A percentile compares a stretch with the other conserved stretches of the same genome.
phyloP scores from a whole-genome alignment of 2,113 vertebrate species.

The Cettia cetti region DNA sequence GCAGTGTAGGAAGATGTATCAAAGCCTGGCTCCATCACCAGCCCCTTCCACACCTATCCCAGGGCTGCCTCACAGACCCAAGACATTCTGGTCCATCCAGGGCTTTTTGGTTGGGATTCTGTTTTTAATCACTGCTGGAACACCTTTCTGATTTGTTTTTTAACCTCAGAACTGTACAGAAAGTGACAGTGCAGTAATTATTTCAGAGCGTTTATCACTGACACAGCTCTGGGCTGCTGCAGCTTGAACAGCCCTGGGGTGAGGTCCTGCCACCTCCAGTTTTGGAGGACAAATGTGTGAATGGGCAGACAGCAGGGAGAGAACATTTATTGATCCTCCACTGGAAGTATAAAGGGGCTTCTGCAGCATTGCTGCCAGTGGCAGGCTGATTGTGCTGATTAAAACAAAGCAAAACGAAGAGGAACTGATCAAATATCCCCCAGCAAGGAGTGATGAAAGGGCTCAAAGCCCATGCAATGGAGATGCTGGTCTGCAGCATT shows the following conservation, averaged over 20 bases:
- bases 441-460: neutral
- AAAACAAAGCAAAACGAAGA: neutral
- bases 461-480: neutral
- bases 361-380: neutral
- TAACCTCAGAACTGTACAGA: neutral
- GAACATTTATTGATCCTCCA: neutral
- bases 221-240: neutral
- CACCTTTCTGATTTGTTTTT: neutral
- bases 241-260: neutral
- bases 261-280: slow-evolving; percentile 12
- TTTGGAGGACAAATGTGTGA: neutral
- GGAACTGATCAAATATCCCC: slow-evolving; percentile 4
- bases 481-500: neutral
- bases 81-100: neutral
- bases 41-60: neutral
- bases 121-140: neutral
- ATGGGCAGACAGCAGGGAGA: neutral
- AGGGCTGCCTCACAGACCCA: neutral
- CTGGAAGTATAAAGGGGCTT: neutral
- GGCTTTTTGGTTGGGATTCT: neutral
- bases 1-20: neutral
- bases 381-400: neutral
- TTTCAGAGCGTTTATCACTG: neutral
- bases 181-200: neutral
- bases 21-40: neutral